Evolutionary conservation across 2,113 vertebrate species (phyloP).

Genomic region (Sphaerodactylus townsendi): DNA sequence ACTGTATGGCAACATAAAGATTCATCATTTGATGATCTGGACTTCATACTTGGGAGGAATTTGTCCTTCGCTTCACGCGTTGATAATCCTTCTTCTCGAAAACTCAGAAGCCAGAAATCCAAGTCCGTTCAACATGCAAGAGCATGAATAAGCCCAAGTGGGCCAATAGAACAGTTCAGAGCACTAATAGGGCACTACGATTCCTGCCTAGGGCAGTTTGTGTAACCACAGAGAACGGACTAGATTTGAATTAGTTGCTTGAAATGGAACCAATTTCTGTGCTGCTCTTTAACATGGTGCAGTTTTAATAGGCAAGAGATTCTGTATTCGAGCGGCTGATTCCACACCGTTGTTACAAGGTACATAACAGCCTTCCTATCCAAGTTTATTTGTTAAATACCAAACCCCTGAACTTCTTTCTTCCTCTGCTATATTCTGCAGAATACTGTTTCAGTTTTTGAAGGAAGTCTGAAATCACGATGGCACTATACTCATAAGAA

Average conservation of each 20-base stretch:
- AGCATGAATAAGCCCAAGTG: neutral
- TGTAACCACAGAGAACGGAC: neutral
- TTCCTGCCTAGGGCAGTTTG: neutral
- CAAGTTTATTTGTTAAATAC: conserved; percentile 1
- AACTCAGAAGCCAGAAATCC: neutral
- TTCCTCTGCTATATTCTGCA: neutral
- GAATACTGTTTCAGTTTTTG: neutral
- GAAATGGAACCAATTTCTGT: neutral
- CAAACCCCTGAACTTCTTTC: neutral
- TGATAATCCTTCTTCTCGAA: neutral
- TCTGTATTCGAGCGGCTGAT: neutral
- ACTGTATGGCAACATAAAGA: neutral
- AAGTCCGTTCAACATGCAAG: neutral
- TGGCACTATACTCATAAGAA: neutral
- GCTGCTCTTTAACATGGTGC: neutral
- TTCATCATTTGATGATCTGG: neutral
- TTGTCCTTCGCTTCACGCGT: neutral
- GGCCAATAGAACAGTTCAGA: neutral
- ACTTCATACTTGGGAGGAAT: neutral
- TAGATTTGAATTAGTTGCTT: neutral
- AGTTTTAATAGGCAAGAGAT: conserved; percentile 12
- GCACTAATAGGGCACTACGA: neutral
- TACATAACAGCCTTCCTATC: neutral
- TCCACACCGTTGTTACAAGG: neutral
- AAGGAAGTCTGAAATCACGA: neutral